Conservation (phyloP, 2,113 vertebrate species). For the Deroptyus accipitrinus region DNA sequence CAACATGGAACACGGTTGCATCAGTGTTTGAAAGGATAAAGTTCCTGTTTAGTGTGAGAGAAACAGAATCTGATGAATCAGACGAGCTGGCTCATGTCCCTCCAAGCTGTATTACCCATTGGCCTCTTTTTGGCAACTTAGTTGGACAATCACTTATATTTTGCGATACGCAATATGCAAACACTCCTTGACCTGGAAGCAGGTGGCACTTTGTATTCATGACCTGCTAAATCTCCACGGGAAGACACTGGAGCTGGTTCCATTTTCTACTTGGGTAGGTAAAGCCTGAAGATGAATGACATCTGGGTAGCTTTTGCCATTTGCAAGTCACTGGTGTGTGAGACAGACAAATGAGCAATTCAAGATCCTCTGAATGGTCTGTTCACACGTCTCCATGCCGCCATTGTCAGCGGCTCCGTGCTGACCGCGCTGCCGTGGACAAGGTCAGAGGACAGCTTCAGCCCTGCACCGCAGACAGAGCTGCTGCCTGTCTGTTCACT, state of each 20-base stretch:
- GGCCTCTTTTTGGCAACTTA: conserved; percentile 44
- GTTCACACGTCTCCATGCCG: not conserved
- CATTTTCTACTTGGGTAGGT: conserved; percentile 37
- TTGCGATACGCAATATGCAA: not conserved
- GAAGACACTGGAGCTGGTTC: not conserved
- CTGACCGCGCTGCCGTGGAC: accelerated
- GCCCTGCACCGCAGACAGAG: not conserved
- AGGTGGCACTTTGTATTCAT: conserved; percentile 31
- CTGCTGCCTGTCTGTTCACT: not conserved
- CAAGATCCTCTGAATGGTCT: not conserved
- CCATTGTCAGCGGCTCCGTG: not conserved
- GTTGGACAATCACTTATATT: not conserved
- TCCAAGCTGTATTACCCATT: not conserved
- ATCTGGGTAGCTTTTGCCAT: not conserved
- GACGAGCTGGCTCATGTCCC: not conserved
- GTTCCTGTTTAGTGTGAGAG: conserved; percentile 79
- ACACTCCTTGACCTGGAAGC: not conserved
- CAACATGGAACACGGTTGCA: conserved; percentile 79
- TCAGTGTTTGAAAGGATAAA: conserved; percentile 83
- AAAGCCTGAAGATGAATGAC: not conserved
- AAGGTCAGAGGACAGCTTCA: not conserved
- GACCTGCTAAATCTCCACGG: not conserved
- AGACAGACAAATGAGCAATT: conserved; percentile 4
- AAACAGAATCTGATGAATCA: conserved; percentile 29
- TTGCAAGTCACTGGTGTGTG: conserved; percentile 24